phyloP scores from a whole-genome alignment of 2,113 vertebrate genomes.

The Nycticryphes semicollaris region DNA sequence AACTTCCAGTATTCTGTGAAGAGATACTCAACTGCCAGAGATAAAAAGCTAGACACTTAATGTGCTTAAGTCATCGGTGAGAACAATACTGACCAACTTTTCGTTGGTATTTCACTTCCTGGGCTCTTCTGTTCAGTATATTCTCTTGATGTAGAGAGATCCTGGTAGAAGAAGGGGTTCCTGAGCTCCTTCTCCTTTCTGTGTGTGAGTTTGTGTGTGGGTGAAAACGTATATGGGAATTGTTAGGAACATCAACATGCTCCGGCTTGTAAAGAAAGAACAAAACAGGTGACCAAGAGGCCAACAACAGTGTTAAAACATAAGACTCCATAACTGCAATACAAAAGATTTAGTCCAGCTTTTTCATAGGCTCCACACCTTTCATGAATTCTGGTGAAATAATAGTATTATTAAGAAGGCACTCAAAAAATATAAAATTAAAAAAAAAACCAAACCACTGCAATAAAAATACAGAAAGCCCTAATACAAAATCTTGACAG shows the following conservation, averaged over 20 bases:
- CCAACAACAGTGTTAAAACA: background rate
- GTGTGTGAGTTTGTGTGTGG: too few species aligned
- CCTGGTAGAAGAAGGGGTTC: background rate
- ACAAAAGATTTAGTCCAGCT: background rate
- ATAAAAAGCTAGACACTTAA: background rate
- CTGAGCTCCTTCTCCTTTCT: background rate
- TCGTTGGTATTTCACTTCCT: background rate
- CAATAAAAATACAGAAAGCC: background rate
- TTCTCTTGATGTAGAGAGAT: background rate
- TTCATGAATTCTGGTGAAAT: background rate
- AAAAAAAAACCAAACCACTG: background rate
- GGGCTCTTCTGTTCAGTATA: background rate
- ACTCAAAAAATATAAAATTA: background rate
- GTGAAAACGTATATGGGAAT: background rate
- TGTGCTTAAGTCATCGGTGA: background rate
- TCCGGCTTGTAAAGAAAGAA: background rate
- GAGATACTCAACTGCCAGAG: background rate
- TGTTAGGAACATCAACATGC: background rate
- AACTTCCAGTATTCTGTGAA: conserved; percentile 52
- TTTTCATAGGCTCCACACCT: background rate
- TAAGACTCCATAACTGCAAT: background rate
- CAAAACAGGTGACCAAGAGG: background rate
- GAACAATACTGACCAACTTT: background rate
- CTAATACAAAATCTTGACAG: background rate
- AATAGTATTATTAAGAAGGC: background rate